Base-by-base conservation (phyloP, 2,113 vertebrate genomes). In the Ceyx margarethae region DNA sequence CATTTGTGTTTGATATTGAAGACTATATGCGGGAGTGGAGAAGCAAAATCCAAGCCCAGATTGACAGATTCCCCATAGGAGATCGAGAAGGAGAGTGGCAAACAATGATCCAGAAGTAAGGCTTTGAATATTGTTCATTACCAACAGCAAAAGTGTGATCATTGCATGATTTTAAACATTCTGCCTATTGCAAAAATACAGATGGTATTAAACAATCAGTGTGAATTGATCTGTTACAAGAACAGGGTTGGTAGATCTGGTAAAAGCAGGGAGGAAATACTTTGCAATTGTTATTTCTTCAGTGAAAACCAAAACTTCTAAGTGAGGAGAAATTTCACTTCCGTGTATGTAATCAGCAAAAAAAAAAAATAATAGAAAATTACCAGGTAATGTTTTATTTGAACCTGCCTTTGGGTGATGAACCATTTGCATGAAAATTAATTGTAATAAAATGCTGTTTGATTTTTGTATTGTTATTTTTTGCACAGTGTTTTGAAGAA, bases 1-100 rank as follows among this genome's bases (percentile, higher is more conserved):
- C 99, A 4, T 99, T 99, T 65, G 99, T 99, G 61, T 99, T 99
- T 86, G 99, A 99, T 95, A 99, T 99, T 58, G 99, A 99, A 97
- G 99, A 99, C 96, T 99, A 99, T 91, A 99, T 99, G 98, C 97
- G 99, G 6, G 99, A 99, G 91, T 99, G 99, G 99, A 98, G 99
- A 98, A 99, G 98, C 68, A 99, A 99, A 97, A 99, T 99, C 92
- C 99, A 99, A 97, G 98, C 98, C 10, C 99, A 99, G 97, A 99
- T 99, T 83, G 99, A 99, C 95, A 98, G 98, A 92, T 99, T 98
- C 96, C 99, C 99, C 3, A 97, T 98, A 51, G 99, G 99, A 86
- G 99, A 99, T 92, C 98, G 99, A 10, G 99, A 99, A 98, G 99
- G 99, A 94, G 99, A 99, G 90, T 99, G 99, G 99, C 99, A 99